Evolutionary conservation across 2,888 invertebrate genomes (phyloP).

Genomic region (Congeria kusceri): DNA sequence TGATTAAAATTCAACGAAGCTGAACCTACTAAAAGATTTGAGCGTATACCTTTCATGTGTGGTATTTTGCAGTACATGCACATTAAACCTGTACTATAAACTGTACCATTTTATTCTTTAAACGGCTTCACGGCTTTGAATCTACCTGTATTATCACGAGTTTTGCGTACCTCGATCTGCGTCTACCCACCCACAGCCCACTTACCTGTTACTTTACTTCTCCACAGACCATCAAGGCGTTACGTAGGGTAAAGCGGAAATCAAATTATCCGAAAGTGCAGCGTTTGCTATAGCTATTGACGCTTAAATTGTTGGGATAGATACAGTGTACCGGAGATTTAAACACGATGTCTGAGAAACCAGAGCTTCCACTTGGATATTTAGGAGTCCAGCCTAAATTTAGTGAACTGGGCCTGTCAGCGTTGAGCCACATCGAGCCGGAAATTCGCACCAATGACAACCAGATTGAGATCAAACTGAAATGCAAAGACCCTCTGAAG

Average conservation of each 20-base stretch:
- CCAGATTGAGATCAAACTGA: slow-evolving; percentile 75
- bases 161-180: background rate
- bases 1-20: too few species aligned
- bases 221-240: background rate
- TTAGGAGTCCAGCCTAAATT: slow-evolving; percentile 80
- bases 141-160: background rate
- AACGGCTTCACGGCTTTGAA: background rate
- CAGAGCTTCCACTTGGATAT: slow-evolving; percentile 76
- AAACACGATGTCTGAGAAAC: slow-evolving; percentile 63
- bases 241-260: slow-evolving; percentile 2
- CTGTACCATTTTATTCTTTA: too few species aligned
- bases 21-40: too few species aligned
- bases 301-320: too few species aligned
- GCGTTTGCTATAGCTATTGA: too few species aligned
- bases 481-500: slow-evolving; percentile 67
- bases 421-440: slow-evolving; percentile 69
- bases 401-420: slow-evolving; percentile 69
- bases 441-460: slow-evolving; percentile 69
- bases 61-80: too few species aligned
- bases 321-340: background rate
- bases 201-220: background rate
- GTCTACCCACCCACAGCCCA: background rate
- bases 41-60: too few species aligned
- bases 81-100: too few species aligned
- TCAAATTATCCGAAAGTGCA: background rate